Evolutionary conservation across 2,888 invertebrate species (phyloP).

Genomic region (Cyclophora punctaria): DNA sequence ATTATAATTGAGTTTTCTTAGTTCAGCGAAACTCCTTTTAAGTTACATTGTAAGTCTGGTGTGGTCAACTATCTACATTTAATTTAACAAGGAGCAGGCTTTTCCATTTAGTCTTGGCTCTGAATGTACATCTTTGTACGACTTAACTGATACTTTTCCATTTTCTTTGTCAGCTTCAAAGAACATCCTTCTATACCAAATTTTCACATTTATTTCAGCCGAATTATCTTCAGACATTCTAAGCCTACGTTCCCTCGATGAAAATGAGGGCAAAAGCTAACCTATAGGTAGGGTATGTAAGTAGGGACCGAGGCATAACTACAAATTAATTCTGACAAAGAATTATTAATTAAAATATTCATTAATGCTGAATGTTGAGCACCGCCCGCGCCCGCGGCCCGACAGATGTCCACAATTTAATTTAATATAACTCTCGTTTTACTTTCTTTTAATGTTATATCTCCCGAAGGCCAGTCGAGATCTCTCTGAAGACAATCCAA

Average conservation of each 20-base stretch:
- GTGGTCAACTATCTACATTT: no score
- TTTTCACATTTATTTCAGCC: no score
- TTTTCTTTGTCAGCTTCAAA: no score
- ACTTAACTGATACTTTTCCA: neutral
- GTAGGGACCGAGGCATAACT: slow-evolving; percentile 17
- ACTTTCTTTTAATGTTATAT: slow-evolving; percentile 60
- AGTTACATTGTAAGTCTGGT: no score
- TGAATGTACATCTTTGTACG: neutral
- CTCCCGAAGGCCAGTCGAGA: slow-evolving; percentile 30
- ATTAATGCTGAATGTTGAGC: slow-evolving; percentile 47
- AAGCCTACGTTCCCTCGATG: no score
- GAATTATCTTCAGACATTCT: no score
- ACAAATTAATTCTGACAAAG: slow-evolving; percentile 28
- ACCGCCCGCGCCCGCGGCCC: slow-evolving; percentile 8
- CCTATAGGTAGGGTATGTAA: slow-evolving; percentile 9
- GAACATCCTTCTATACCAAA: no score
- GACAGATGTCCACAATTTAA: slow-evolving; percentile 67
- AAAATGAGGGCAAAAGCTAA: neutral
- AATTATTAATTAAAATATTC: slow-evolving; percentile 53
- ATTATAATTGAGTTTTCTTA: no score
- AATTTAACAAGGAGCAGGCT: no score
- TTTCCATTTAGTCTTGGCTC: neutral
- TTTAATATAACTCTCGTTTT: slow-evolving; percentile 54
- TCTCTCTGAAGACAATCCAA: slow-evolving; percentile 41
- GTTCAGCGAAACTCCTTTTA: no score